Percentiles rank a stretch among this genome's conserved stretches.
These are phyloP conservation scores for Lacerta bilineata DNA, from an alignment of 2,797 vertebrate genomes.

Conservation along the genomic window DNA sequence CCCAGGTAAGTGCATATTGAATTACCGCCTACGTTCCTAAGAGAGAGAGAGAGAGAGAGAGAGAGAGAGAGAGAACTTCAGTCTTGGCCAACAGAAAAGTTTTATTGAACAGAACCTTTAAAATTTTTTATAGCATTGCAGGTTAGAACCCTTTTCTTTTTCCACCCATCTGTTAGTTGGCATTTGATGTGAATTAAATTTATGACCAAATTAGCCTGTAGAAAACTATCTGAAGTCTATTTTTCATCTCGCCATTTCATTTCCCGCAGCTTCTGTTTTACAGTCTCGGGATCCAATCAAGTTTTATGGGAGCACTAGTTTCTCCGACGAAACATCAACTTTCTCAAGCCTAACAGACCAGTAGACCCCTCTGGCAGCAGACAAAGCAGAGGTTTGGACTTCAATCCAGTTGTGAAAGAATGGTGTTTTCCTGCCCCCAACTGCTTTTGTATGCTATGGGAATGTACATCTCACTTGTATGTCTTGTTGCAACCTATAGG, in stretches of 20 bases:
- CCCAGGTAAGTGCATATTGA: no score
- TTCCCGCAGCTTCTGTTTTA: constrained; percentile 61
- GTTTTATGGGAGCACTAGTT: constrained; percentile 66
- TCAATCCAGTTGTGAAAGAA: neutral
- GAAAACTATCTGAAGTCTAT: constrained; percentile 55
- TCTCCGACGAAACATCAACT: constrained; percentile 59
- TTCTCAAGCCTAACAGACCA: constrained; percentile 19
- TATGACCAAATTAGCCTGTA: constrained; percentile 59
- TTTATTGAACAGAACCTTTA: constrained; percentile 69
- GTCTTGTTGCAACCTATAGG: no score
- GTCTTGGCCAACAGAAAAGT: constrained; percentile 35
- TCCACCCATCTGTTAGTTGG: constrained; percentile 39
- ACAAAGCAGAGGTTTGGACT: no score
- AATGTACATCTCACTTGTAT: no score
- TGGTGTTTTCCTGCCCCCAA: neutral
- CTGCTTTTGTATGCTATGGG: no score
- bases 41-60: no score
- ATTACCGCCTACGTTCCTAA: neutral
- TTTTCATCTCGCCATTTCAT: constrained; percentile 65
- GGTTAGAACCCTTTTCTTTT: constrained; percentile 50
- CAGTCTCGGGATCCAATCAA: constrained; percentile 66
- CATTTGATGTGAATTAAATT: constrained; percentile 76
- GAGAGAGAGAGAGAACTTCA: neutral
- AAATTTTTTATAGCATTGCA: constrained; percentile 59
- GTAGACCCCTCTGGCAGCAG: neutral